Percentiles rank a stretch among this genome's conserved stretches.
These are phyloP conservation scores for Hirtodrosophila alboralis DNA, from an alignment of 2,888 invertebrate species.

Conservation along the genomic window DNA sequence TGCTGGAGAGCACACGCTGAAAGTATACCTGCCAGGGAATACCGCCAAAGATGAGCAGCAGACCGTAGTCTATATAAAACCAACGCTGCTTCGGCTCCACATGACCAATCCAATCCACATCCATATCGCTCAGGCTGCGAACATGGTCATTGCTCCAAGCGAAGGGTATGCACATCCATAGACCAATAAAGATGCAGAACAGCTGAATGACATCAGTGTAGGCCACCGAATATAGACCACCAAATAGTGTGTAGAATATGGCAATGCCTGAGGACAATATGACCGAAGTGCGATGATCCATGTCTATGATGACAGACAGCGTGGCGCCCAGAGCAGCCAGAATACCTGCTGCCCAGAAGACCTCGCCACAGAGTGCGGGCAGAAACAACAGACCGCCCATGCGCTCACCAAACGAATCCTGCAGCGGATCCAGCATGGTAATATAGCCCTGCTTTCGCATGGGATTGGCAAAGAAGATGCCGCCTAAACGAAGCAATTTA, in stretches of 20 bases:
- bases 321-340: constrained; percentile 98
- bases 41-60: constrained; percentile 96
- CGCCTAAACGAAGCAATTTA: constrained; percentile 86
- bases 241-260: constrained; percentile 98
- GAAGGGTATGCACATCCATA: constrained; percentile 99
- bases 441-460: constrained; percentile 99
- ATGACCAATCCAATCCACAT: constrained; percentile 95
- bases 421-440: constrained; percentile 99
- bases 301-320: constrained; percentile 97
- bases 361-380: constrained; percentile 98
- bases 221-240: constrained; percentile 98
- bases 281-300: constrained; percentile 96
- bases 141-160: constrained; percentile 96
- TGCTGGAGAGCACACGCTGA: constrained; percentile 98
- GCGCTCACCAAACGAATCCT: constrained; percentile 97
- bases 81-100: constrained; percentile 90
- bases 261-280: constrained; percentile 98
- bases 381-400: constrained; percentile 98
- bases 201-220: constrained; percentile 99
- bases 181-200: constrained; percentile 98
- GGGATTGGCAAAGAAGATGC: constrained; percentile 98
- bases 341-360: constrained; percentile 99
- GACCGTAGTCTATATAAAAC: constrained; percentile 94
- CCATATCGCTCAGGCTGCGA: constrained; percentile 90
- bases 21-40: constrained; percentile 99